A percentile compares a stretch with the other conserved stretches of the same genome.
These are phyloP conservation scores for Solenopsis fugax DNA, from an alignment of 1,140 invertebrate species.

Conservation along the genomic window DNA sequence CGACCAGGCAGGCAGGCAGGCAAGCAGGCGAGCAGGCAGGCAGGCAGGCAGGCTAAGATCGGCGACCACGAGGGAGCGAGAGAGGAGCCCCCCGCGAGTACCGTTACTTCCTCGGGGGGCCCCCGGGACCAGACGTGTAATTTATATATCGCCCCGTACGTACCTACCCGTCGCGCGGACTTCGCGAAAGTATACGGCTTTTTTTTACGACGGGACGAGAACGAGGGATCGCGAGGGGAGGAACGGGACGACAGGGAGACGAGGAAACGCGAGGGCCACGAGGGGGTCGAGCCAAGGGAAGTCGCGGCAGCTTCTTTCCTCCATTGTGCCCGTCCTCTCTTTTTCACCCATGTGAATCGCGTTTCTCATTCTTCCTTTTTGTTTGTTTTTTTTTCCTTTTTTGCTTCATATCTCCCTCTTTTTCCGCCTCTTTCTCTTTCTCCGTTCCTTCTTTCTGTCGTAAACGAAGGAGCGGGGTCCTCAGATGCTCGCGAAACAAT, in stretches of 20 bases:
- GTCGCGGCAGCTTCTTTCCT: conserved; percentile 40
- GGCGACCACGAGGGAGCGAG: conserved; percentile 39
- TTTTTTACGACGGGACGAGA: conserved; percentile 69
- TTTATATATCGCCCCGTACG: conserved; percentile 81
- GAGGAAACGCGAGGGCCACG: conserved; percentile 27
- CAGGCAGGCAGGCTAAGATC: conserved; percentile 67
- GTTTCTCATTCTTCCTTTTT: conserved; percentile 18
- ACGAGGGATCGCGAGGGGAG: conserved; percentile 20
- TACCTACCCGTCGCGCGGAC: conserved; percentile 60
- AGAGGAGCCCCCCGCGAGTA: conserved; percentile 61
- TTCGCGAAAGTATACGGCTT: conserved; percentile 68
- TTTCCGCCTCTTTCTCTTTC: conserved; percentile 32
- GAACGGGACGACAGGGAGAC: not conserved
- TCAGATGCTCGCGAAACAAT: conserved; percentile 66
- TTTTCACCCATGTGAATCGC: conserved; percentile 25
- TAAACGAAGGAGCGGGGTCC: not conserved
- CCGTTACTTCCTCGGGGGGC: conserved; percentile 79
- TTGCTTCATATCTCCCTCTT: not conserved
- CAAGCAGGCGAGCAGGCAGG: not conserved
- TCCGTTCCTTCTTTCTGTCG: conserved; percentile 2
- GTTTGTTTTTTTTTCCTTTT: too few species aligned
- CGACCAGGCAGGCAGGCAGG: not conserved
- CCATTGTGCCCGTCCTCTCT: conserved; percentile 5
- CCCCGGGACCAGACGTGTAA: conserved; percentile 80
- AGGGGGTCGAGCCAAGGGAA: conserved; percentile 24